phyloP scores from a whole-genome alignment of 2,797 vertebrate genomes.

The Eulemur coronatus region DNA sequence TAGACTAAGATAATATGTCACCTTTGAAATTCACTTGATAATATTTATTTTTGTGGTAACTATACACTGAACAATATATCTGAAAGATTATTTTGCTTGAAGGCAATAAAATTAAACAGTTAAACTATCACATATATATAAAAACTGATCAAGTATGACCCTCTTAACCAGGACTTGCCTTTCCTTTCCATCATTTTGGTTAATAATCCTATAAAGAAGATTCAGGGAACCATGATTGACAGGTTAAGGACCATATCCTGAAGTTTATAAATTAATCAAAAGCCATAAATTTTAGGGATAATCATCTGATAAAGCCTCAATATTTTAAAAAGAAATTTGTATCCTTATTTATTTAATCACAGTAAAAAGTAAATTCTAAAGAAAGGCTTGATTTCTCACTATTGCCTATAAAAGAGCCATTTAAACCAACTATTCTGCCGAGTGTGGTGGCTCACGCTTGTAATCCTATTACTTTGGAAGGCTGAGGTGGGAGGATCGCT shows the following conservation, averaged over 20 bases:
- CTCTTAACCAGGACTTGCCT: not conserved
- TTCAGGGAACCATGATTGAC: not conserved
- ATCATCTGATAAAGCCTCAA: not conserved
- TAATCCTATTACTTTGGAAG: not conserved
- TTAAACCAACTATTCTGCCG: not conserved
- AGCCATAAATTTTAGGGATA: not conserved
- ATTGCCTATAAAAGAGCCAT: not conserved
- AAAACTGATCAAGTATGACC: not conserved
- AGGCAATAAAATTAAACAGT: not conserved
- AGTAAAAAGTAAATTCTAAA: not conserved
- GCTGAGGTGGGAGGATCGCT: not conserved
- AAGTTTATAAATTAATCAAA: not conserved
- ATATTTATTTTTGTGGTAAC: constrained; percentile 6
- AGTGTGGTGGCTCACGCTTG: not conserved
- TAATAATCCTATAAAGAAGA: not conserved
- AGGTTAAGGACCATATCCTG: not conserved
- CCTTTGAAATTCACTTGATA: not conserved
- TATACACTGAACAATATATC: not conserved
- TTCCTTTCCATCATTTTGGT: not conserved
- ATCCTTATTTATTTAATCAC: not conserved
- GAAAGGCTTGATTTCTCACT: not conserved
- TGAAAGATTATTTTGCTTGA: not conserved
- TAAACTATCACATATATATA: not conserved
- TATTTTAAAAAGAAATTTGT: not conserved
- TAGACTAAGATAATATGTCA: constrained; percentile 15